These are phyloP conservation scores for Cyclura pinguis DNA, from an alignment of 2,797 vertebrate genomes.

Conservation along the genomic window DNA sequence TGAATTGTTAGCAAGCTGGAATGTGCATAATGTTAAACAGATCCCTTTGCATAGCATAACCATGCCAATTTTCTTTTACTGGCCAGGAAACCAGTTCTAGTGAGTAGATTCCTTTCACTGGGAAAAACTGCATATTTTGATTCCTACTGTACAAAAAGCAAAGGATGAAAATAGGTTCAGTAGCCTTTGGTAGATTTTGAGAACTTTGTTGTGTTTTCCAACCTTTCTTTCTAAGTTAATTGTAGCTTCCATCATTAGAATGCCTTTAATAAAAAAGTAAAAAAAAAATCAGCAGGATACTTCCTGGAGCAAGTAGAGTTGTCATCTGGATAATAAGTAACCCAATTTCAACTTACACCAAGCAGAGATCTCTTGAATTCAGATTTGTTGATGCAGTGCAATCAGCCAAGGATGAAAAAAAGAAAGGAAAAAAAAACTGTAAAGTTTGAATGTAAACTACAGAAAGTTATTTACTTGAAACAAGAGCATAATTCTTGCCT, in stretches of 20 bases:
- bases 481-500: neutral
- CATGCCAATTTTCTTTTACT: neutral
- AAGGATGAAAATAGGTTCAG: constrained; percentile 32
- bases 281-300: constrained; percentile 46
- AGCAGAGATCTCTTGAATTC: constrained; percentile 57
- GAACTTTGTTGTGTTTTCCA: constrained; percentile 14
- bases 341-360: constrained; percentile 45
- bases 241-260: constrained; percentile 12
- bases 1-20: constrained; percentile 18
- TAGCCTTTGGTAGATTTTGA: constrained; percentile 10
- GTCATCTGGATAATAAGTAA: constrained; percentile 59
- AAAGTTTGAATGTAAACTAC: neutral
- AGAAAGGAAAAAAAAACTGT: neutral
- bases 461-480: neutral
- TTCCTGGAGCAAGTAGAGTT: constrained; percentile 45
- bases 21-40: constrained; percentile 37
- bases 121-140: constrained; percentile 69
- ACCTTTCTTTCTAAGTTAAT: constrained; percentile 33
- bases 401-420: constrained; percentile 13
- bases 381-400: constrained; percentile 40
- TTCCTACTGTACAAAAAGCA: constrained; percentile 26
- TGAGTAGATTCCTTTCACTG: constrained; percentile 61
- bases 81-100: constrained; percentile 60
- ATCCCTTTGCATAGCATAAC: neutral
- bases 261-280: constrained; percentile 50